Percentiles rank a stretch among this genome's conserved stretches.
Conservation (phyloP, 2,888 invertebrate genomes). For the Morpho achilles region DNA sequence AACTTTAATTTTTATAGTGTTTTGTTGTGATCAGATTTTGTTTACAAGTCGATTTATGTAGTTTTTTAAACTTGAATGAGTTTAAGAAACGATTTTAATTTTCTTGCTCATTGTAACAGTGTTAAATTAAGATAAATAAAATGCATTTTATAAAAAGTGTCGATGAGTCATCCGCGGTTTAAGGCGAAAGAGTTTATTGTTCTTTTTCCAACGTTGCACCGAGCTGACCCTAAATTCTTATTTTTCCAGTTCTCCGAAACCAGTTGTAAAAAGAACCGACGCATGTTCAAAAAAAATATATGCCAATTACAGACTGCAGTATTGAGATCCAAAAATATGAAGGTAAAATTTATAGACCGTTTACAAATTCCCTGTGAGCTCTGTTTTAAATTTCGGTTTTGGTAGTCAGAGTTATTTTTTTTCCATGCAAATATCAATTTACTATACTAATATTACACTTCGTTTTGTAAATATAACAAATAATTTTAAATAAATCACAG, state of each 20-base stretch:
- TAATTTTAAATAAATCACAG: no score
- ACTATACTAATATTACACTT: no score
- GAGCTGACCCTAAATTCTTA: slow-evolving; percentile 23
- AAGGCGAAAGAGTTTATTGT: slow-evolving; percentile 25
- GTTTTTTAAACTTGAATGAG: no score
- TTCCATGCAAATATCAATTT: no score
- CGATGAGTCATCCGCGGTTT: slow-evolving; percentile 17
- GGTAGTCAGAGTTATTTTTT: no score
- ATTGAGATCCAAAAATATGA: neutral
- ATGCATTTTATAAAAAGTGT: slow-evolving; percentile 17
- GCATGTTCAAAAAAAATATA: slow-evolving; percentile 4
- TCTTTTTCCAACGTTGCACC: slow-evolving; percentile 16
- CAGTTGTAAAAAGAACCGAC: slow-evolving; percentile 13
- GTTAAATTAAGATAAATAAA: neutral
- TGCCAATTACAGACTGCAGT: slow-evolving; percentile 4
- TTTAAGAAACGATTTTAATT: neutral
- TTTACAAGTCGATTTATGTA: no score
- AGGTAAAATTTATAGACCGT: neutral
- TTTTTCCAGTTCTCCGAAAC: slow-evolving; percentile 23
- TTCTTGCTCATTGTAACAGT: neutral
- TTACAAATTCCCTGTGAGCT: no score
- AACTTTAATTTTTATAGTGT: no score
- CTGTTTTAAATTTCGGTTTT: no score
- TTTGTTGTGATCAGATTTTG: no score
- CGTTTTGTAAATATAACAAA: no score